Conservation (phyloP, 2,797 vertebrate species). For the Sebastes oblongus region DNA sequence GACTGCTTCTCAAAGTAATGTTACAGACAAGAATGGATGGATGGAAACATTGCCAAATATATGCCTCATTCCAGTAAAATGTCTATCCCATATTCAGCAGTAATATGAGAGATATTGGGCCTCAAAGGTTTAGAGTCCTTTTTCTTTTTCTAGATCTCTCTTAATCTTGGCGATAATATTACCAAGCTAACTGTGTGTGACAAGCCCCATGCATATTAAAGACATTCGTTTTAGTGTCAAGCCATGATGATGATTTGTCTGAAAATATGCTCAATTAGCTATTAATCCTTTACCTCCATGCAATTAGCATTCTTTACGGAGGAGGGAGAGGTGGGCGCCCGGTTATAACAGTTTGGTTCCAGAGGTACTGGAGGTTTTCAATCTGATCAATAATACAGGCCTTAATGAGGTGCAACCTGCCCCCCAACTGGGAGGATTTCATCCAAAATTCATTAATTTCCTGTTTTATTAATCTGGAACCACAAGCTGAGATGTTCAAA, state of each 20-base stretch:
- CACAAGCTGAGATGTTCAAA: conserved; percentile 81
- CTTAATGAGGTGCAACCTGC: conserved; percentile 78
- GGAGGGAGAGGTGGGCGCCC: conserved; percentile 17
- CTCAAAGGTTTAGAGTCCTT: not conserved
- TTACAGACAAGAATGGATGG: not conserved
- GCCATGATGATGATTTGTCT: conserved; percentile 76
- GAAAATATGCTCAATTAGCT: conserved; percentile 81
- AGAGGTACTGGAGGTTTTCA: conserved; percentile 73
- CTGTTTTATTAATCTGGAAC: conserved; percentile 85
- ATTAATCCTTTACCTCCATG: conserved; percentile 73
- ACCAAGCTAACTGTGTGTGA: conserved; percentile 65
- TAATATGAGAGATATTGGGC: not conserved
- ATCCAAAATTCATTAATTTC: conserved; percentile 87
- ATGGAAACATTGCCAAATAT: not conserved
- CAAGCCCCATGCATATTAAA: conserved; percentile 76
- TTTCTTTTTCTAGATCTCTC: conserved; percentile 1
- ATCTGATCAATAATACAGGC: conserved; percentile 85
- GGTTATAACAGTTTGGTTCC: conserved; percentile 72
- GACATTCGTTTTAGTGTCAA: conserved; percentile 70
- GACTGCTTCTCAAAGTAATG: not conserved
- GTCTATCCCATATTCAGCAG: not conserved
- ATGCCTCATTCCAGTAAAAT: not conserved
- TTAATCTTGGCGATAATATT: conserved; percentile 18
- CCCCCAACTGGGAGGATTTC: conserved; percentile 80
- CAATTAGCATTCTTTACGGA: conserved; percentile 77